These are phyloP conservation scores for Eurystomus glaucurus DNA, from an alignment of 2,797 vertebrate genomes.

Conservation along the genomic window DNA sequence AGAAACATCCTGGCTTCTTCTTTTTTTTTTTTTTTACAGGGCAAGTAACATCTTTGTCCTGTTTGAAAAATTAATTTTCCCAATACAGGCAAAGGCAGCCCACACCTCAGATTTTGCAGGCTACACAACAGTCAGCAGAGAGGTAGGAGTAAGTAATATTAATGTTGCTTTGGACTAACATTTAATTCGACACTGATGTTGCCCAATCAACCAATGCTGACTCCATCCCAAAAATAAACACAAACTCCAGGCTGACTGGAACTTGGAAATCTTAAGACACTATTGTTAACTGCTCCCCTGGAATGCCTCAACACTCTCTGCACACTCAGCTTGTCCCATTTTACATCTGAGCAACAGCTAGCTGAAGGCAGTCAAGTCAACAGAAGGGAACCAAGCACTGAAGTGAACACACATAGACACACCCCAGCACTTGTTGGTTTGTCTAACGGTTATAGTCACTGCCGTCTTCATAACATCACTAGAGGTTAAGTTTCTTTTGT, in stretches of 20 bases:
- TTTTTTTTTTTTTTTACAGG: background rate
- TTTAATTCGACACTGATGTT: background rate
- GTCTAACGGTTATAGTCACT: background rate
- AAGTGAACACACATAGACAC: background rate
- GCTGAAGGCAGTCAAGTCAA: background rate
- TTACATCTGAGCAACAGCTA: slow-evolving; percentile 3
- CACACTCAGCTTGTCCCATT: slow-evolving; percentile 20
- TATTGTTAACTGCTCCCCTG: background rate
- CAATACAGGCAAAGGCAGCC: background rate
- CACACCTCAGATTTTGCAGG: background rate
- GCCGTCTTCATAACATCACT: background rate
- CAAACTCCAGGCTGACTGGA: slow-evolving; percentile 12
- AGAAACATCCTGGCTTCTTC: background rate
- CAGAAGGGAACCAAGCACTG: background rate
- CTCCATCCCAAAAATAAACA: slow-evolving; percentile 1
- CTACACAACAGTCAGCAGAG: background rate
- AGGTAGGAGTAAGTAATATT: background rate
- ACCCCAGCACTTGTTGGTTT: background rate
- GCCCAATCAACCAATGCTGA: background rate
- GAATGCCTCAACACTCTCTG: background rate
- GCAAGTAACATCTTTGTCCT: background rate
- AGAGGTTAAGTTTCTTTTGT: background rate
- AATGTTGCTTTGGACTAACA: background rate
- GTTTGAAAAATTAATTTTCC: background rate
- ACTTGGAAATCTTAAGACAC: slow-evolving; percentile 43